Evolutionary conservation across 2,113 vertebrate species (phyloP).

Genomic region (Cyanocitta stelleri): DNA sequence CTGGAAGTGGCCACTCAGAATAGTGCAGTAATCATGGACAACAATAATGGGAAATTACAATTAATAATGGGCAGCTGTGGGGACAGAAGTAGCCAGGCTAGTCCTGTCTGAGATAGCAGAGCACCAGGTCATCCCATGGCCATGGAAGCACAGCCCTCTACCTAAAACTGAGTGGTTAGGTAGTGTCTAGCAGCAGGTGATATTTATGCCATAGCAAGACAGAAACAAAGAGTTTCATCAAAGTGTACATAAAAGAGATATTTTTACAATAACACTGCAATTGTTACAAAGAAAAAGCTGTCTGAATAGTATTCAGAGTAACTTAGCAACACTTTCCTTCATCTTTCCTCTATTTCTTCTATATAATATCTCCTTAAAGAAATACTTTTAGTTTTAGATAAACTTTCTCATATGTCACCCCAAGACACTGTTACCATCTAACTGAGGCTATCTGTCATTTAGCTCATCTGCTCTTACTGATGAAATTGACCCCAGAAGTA

Average conservation of each 20-base stretch:
- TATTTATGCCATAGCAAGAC: accelerated
- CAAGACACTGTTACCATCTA: neutral
- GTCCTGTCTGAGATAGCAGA: neutral
- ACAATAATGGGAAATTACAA: neutral
- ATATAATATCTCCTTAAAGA: neutral
- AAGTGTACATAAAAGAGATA: neutral
- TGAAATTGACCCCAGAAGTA: neutral
- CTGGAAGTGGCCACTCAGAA: neutral
- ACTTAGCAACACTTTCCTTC: neutral
- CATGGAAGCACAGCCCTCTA: neutral
- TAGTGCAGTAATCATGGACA: neutral
- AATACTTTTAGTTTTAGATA: neutral
- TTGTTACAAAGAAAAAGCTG: neutral
- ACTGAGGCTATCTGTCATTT: neutral
- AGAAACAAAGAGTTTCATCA: neutral
- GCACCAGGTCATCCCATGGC: no score
- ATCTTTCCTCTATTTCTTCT: neutral
- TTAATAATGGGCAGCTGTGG: neutral
- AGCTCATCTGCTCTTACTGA: neutral
- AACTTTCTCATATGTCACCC: neutral
- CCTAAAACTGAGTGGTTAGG: neutral
- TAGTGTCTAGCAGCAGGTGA: neutral
- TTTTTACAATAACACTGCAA: neutral
- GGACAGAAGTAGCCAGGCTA: neutral
- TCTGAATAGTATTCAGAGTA: neutral